Percentiles rank a stretch among this genome's conserved stretches.
Evolutionary conservation across 2,888 invertebrate species (phyloP).

Genomic region (Macrophya alboannulata): DNA sequence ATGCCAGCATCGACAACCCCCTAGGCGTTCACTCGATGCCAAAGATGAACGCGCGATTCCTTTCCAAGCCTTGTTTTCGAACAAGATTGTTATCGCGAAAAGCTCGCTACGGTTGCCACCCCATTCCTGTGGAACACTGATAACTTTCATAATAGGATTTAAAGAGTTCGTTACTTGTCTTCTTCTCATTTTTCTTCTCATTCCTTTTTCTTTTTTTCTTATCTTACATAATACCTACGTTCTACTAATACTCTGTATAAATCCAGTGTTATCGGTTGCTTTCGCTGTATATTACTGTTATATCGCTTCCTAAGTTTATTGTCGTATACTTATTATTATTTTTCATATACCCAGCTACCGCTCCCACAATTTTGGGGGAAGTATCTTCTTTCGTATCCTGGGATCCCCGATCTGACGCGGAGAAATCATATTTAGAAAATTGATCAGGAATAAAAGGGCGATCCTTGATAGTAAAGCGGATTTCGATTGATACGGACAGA

Average conservation of each 20-base stretch:
- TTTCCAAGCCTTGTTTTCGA: constrained; percentile 41
- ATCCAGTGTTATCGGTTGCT: neutral
- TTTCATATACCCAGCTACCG: neutral
- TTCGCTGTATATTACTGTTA: neutral
- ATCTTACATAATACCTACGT: neutral
- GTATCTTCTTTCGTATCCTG: neutral
- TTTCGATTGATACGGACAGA: constrained; percentile 7
- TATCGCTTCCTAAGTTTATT: neutral
- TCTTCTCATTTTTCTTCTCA: neutral
- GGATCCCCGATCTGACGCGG: neutral
- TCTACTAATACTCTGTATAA: constrained; percentile 14
- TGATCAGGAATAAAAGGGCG: neutral
- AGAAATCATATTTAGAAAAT: neutral
- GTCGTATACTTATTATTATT: neutral
- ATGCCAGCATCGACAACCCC: constrained; percentile 50
- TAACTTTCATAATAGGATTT: constrained; percentile 46
- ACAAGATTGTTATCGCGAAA: constrained; percentile 49
- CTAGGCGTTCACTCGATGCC: constrained; percentile 10
- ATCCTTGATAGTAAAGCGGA: constrained; percentile 7
- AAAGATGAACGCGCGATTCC: constrained; percentile 31
- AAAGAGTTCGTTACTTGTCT: constrained; percentile 19
- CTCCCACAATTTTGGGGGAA: neutral
- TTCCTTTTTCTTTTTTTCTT: neutral
- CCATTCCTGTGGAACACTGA: constrained; percentile 39
- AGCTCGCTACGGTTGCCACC: constrained; percentile 33